Conservation (phyloP, 2,797 vertebrate genomes). For the Microhierax caerulescens region DNA sequence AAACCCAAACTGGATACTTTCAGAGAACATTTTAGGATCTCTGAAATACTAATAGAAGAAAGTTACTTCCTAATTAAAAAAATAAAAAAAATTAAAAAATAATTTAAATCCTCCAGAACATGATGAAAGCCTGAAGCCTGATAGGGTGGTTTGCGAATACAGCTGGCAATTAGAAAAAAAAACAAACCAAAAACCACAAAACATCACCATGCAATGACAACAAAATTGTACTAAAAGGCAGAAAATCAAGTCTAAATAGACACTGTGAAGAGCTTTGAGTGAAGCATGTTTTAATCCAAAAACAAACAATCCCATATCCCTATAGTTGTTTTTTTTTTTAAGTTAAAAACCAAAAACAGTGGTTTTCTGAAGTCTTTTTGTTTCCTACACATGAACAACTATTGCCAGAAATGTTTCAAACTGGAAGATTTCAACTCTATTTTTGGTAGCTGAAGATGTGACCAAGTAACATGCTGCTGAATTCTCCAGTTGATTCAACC, state of each 20-base stretch:
- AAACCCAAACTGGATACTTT: neutral
- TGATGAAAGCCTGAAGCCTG: neutral
- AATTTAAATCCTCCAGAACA: neutral
- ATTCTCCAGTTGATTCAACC: neutral
- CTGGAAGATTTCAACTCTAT: neutral
- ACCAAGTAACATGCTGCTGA: neutral
- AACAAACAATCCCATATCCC: neutral
- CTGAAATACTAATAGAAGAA: neutral
- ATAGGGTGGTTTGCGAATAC: neutral
- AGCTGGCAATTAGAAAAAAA: neutral
- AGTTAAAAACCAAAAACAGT: neutral
- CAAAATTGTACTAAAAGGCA: neutral
- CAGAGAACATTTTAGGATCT: neutral
- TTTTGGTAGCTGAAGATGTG: neutral
- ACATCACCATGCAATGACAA: neutral
- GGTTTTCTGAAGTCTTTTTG: neutral
- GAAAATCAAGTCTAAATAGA: neutral
- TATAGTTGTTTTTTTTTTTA: neutral
- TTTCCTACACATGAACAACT: neutral
- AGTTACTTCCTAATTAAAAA: neutral
- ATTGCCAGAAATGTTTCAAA: neutral
- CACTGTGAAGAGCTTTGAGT: neutral
- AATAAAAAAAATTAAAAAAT: too few relatives aligned
- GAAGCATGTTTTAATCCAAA: neutral
- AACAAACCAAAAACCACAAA: too few relatives aligned